Base-by-base conservation (phyloP, 2,888 invertebrate species). In the Tridacna gigas region DNA sequence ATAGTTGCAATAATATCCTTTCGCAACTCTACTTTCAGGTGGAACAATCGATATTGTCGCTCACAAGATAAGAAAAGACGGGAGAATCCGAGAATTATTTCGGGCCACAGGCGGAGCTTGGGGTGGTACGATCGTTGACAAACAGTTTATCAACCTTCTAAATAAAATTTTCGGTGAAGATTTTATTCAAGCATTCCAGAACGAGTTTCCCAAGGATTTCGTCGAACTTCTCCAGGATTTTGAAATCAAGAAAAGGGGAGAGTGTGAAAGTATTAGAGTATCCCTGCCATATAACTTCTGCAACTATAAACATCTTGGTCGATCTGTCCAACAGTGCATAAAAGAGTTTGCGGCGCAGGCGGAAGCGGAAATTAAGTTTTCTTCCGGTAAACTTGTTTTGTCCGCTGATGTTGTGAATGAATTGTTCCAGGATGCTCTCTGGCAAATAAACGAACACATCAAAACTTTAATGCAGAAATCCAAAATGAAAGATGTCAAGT, bases 11-110 rank as follows among this genome's bases (percentile, higher is more conserved):
- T 37, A 37, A 37, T 2, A 7, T 37, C 37, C 3, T 37, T 37
- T 37, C 7, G 7, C 37, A 37, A 37, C 7, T 37, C 13, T 63
- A n/a, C n/a, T 80, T 85, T 26, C 88, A 93, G 93, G 93, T 80
- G 93, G 93, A 13, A 93, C 93, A 5, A 92, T 93, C 20, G 93
- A 93, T 69, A 91, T 92, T n/a, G 92, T 92, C 22, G 92, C 92
- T 2, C 93, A 93, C 89, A 92, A 93, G 84, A 89, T 93, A 12
- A 85, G 92, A 2, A 92, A 92, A 80, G 92, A 92, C 78, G 91
- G 91, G 0, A 88, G 91, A 9, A 91, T 93, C 47, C 84, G 91
- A 56, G 93, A 93, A 79, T 74, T 93, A 65, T 92, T 92, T 83
- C 89, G 92, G 18, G 93, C 93, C n/a, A 93, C 92, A 12, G 93